Evolutionary conservation across 2,888 invertebrate genomes (phyloP).

Genomic region (Escarpia spicata): DNA sequence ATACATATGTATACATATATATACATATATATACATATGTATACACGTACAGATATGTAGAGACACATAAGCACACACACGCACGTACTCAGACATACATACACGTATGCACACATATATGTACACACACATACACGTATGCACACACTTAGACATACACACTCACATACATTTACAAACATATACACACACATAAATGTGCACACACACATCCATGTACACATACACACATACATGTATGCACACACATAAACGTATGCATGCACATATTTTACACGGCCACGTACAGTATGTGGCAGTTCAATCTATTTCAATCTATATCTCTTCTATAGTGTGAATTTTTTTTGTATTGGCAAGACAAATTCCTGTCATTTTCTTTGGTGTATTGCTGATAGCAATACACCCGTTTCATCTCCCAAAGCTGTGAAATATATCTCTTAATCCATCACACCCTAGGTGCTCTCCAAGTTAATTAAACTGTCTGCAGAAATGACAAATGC

Average conservation of each 20-base stretch:
- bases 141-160: neutral
- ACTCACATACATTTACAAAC: neutral
- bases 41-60: too few relatives aligned
- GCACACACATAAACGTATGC: neutral
- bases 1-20: too few relatives aligned
- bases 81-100: too few relatives aligned
- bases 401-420: neutral
- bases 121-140: neutral
- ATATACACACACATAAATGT: too few relatives aligned
- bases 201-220: neutral
- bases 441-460: neutral
- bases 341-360: neutral
- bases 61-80: too few relatives aligned
- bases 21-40: too few relatives aligned
- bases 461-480: neutral
- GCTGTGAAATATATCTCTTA: neutral
- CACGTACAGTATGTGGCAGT: too few relatives aligned
- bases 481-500: neutral
- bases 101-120: neutral
- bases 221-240: neutral
- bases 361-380: neutral
- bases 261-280: too few relatives aligned
- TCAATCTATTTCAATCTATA: too few relatives aligned
- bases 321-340: too few relatives aligned
- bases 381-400: neutral